Conservation (phyloP, 2,888 invertebrate genomes). For the Drosophila mayaguana region DNA sequence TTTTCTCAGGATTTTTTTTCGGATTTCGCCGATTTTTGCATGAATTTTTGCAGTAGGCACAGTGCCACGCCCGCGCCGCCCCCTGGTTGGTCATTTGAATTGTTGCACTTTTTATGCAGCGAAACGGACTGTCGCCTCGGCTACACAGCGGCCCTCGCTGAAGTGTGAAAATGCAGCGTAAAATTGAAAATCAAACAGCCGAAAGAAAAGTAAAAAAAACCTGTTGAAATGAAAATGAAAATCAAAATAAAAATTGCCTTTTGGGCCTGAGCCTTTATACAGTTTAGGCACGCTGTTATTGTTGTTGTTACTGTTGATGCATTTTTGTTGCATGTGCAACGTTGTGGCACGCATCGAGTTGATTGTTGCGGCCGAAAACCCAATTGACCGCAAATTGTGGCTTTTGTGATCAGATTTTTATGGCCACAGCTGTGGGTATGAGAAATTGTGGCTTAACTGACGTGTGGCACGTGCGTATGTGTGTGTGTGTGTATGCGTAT, state of each 20-base stretch:
- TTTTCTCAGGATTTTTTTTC: slow-evolving; percentile 8
- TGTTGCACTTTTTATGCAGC: slow-evolving; percentile 78
- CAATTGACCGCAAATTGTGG: slow-evolving; percentile 81
- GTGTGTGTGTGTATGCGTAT: neutral
- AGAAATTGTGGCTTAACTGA: neutral
- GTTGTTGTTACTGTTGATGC: slow-evolving; percentile 57
- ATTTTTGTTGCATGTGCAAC: slow-evolving; percentile 76
- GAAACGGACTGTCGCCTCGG: slow-evolving; percentile 53
- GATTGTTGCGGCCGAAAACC: slow-evolving; percentile 78
- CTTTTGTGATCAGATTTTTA: slow-evolving; percentile 78
- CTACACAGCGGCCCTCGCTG: slow-evolving; percentile 50
- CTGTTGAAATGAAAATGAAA: slow-evolving; percentile 24
- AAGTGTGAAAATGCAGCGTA: slow-evolving; percentile 77
- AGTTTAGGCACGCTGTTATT: slow-evolving; percentile 43
- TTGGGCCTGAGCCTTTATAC: slow-evolving; percentile 24
- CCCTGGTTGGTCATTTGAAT: slow-evolving; percentile 68
- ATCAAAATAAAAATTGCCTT: slow-evolving; percentile 49
- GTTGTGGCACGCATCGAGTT: slow-evolving; percentile 47
- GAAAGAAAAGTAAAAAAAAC: slow-evolving; percentile 1
- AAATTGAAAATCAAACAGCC: slow-evolving; percentile 33
- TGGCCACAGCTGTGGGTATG: slow-evolving; percentile 40
- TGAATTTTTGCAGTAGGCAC: slow-evolving; percentile 76
- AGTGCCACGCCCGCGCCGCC: slow-evolving; percentile 7
- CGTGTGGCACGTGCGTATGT: slow-evolving; percentile 2
- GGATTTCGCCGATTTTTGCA: slow-evolving; percentile 64